Percentiles rank a stretch among this genome's conserved stretches.
Evolutionary conservation across 1,140 invertebrate genomes (phyloP).

Genomic region (Coenobita brevimanus): DNA sequence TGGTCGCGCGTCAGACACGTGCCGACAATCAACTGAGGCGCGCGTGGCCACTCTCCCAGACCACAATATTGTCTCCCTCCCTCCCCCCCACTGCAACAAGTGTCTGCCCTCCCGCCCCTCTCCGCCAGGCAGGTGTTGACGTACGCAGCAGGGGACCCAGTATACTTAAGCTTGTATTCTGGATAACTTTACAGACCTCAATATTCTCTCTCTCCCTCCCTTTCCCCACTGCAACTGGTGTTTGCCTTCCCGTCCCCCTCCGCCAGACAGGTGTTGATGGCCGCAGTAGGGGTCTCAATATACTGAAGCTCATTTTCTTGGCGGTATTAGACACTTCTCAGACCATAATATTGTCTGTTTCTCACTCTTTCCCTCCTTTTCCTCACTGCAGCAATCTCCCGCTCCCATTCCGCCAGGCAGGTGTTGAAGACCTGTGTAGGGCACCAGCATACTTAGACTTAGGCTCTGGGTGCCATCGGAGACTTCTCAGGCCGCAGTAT

Average conservation of each 20-base stretch:
- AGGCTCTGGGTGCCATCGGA: too few species aligned
- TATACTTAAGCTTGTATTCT: too few species aligned
- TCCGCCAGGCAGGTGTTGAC: not conserved
- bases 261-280: not conserved
- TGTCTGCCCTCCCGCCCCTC: conserved; percentile 16
- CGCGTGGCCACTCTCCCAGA: conserved; percentile 37
- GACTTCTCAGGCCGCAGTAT: too few species aligned
- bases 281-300: too few species aligned
- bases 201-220: not conserved
- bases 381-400: not conserved
- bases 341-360: conserved; percentile 6
- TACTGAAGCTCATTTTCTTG: too few species aligned
- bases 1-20: conserved; percentile 27
- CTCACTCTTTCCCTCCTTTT: too few species aligned
- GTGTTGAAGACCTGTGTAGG: too few species aligned
- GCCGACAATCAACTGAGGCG: conserved; percentile 36
- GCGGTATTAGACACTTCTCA: conserved; percentile 25
- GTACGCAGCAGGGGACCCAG: too few species aligned
- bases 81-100: not conserved
- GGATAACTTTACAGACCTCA: conserved; percentile 24
- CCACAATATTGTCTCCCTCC: conserved; percentile 2
- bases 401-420: not conserved
- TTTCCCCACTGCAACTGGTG: not conserved
- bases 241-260: conserved; percentile 6
- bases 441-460: too few species aligned